Base-by-base conservation (phyloP, 2,113 vertebrate species). In the Poecilia latipinna region DNA sequence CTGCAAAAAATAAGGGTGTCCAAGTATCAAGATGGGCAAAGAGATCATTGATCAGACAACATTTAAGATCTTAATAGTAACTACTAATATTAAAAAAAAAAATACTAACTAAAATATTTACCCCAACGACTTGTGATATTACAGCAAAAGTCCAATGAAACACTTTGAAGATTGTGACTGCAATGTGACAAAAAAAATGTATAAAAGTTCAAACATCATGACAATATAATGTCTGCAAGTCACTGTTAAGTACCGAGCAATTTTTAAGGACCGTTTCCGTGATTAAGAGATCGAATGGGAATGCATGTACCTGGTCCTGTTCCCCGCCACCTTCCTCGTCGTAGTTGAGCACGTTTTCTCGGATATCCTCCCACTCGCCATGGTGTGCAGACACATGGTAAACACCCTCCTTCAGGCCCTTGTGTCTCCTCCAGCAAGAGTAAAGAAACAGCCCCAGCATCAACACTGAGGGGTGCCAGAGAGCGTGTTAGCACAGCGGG, bases 251-350 rank as follows among this genome's bases (percentile, higher is more conserved):
- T 51, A 7, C 19, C 4, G 44, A 51, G 19, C 17, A 8, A 0
- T 54, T 22, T 22, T 24, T 54, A 24, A 22, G 15, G 2, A 8
- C 22, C 2, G 48, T 54, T 48, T 4, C 12, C 17, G 4, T 48
- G 44, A 19, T 48, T 0, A 48, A 17, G 19, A 15, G 13, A 4
- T 4, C 1, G 44, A 13, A 0, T 24, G 48, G 48, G 17, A 0
- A 19, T 15, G 2, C n/a, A 61, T 60, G 74, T 93, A 97, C 96
- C 93, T 97, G 96, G 31, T 97, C 96, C 82, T 96, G 94, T 81
- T 97, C 96, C 10, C 96, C 96, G n/a, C 96, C 96, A 0, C 95
- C 96, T 91, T 97, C 96, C 89, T 97, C 96, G 0, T 95, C 95
- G 31, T 96, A 97, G 91, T 96, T 96, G 75, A 96, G 95, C 81